Evolutionary conservation across 2,888 invertebrate species (phyloP).

Genomic region (Leucania comma): DNA sequence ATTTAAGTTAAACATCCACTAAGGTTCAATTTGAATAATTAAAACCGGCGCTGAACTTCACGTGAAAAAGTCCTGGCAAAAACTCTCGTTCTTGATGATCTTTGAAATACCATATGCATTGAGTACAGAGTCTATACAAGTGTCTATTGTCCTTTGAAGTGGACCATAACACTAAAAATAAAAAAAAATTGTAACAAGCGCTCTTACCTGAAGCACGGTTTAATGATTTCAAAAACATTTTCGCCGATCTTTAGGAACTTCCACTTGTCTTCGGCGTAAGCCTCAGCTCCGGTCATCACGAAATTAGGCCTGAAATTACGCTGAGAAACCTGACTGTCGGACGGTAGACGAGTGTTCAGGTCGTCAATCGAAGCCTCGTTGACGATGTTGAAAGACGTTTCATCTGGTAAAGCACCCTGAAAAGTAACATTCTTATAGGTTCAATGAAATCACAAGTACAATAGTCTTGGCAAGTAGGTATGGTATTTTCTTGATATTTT

Average conservation of each 20-base stretch:
- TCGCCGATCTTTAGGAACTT: conserved; percentile 93
- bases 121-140: too few relatives aligned
- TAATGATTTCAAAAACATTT: conserved; percentile 91
- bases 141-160: background rate
- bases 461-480: background rate
- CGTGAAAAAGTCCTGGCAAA: too few relatives aligned
- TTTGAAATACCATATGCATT: too few relatives aligned
- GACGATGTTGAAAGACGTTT: conserved; percentile 92
- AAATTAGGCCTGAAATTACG: conserved; percentile 93
- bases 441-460: background rate
- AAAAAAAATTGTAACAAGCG: background rate
- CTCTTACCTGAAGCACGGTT: conserved; percentile 92
- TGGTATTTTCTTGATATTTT: background rate
- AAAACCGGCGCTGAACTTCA: too few relatives aligned
- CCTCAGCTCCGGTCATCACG: conserved; percentile 89
- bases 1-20: too few relatives aligned
- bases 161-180: background rate
- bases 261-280: conserved; percentile 94
- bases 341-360: conserved; percentile 90
- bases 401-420: conserved; percentile 92
- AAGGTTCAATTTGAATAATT: too few relatives aligned
- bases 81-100: too few relatives aligned
- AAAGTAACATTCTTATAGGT: conserved; percentile 44
- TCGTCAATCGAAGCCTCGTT: conserved; percentile 93
- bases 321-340: conserved; percentile 83